phyloP scores from a whole-genome alignment of 2,797 vertebrate genomes.

The Rousettus madagascariensis region DNA sequence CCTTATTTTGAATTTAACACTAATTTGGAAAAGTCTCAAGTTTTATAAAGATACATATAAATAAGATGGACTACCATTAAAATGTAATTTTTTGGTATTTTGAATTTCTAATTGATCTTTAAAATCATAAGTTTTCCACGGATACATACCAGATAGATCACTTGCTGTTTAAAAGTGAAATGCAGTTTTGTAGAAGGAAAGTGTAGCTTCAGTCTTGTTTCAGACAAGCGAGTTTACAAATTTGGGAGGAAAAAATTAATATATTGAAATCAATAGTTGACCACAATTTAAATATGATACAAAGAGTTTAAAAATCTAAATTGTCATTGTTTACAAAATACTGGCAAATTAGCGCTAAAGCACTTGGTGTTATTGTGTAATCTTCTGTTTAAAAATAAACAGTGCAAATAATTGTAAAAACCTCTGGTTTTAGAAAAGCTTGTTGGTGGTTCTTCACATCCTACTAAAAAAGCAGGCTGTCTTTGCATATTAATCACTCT shows the following conservation, averaged over 20 bases:
- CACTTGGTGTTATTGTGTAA: conserved; percentile 72
- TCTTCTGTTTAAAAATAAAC: conserved; percentile 80
- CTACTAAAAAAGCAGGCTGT: conserved; percentile 82
- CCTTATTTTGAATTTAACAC: not conserved
- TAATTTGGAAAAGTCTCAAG: conserved; percentile 1
- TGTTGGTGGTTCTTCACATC: conserved; percentile 81
- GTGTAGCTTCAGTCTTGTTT: not conserved
- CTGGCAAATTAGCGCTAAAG: conserved; percentile 77
- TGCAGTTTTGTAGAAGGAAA: not conserved
- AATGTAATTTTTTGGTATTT: conserved; percentile 42
- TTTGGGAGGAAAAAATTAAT: not conserved
- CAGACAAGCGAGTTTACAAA: not conserved
- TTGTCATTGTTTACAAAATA: conserved; percentile 81
- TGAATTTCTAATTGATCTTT: conserved; percentile 27
- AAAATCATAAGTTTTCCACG: conserved; percentile 34
- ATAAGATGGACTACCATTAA: not conserved
- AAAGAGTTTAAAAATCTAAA: conserved; percentile 72
- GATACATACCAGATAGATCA: not conserved
- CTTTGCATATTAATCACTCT: conserved; percentile 95
- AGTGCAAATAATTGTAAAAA: conserved; percentile 80
- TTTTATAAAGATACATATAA: not conserved
- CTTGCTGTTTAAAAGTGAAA: conserved; percentile 35
- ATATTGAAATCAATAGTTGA: conserved; percentile 13
- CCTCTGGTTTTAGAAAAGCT: conserved; percentile 79
- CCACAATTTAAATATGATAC: conserved; percentile 57